These are phyloP conservation scores for Chrysina gloriosa DNA, from an alignment of 2,888 invertebrate species.

Conservation along the genomic window DNA sequence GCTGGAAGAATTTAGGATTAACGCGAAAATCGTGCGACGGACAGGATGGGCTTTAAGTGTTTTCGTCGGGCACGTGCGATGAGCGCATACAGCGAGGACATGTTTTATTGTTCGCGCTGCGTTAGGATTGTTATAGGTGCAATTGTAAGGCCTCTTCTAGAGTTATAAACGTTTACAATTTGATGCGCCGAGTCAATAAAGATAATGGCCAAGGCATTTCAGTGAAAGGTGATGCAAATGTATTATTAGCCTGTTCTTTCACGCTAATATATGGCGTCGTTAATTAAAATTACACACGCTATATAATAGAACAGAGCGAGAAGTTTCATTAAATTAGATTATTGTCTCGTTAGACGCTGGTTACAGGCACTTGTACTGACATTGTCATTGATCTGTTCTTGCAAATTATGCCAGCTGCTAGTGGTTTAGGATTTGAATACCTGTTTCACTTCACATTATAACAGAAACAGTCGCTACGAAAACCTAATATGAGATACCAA, in stretches of 20 bases:
- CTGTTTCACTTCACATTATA: too few relatives aligned
- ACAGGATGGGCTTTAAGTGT: slow-evolving; percentile 1
- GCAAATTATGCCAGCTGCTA: neutral
- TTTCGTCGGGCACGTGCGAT: slow-evolving; percentile 29
- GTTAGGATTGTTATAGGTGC: slow-evolving; percentile 31
- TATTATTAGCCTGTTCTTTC: slow-evolving; percentile 17
- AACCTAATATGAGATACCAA: too few relatives aligned
- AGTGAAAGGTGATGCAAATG: slow-evolving; percentile 32
- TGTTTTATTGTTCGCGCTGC: slow-evolving; percentile 9
- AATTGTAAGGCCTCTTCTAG: slow-evolving; percentile 32
- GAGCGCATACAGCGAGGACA: neutral
- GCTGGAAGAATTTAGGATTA: slow-evolving; percentile 33
- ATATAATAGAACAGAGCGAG: neutral
- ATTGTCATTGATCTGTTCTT: slow-evolving; percentile 13
- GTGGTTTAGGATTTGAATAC: too few relatives aligned
- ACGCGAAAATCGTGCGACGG: slow-evolving; percentile 34
- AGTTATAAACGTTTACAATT: slow-evolving; percentile 31
- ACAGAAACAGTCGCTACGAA: too few relatives aligned
- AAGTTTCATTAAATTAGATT: slow-evolving; percentile 28
- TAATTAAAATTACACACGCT: slow-evolving; percentile 21
- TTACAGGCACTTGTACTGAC: slow-evolving; percentile 1
- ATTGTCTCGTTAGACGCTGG: slow-evolving; percentile 26
- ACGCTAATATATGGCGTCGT: slow-evolving; percentile 1
- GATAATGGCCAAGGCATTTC: slow-evolving; percentile 18
- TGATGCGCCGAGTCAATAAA: slow-evolving; percentile 22